Percentiles rank a stretch among this genome's conserved stretches.
Conservation (phyloP, 2,113 vertebrate genomes). For the Campylomormyrus numenius region DNA sequence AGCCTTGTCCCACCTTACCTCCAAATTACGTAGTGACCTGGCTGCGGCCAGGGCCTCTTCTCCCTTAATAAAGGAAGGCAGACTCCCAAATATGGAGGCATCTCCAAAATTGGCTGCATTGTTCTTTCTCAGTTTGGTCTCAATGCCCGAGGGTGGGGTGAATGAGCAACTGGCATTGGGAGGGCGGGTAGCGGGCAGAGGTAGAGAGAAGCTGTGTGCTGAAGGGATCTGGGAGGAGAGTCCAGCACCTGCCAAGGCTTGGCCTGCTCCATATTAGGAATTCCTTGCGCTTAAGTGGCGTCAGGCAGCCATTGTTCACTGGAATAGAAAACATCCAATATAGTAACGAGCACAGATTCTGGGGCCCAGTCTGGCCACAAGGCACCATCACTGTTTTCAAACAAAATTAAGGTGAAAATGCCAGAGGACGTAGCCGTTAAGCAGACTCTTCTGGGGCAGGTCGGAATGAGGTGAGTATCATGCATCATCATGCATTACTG, state of each 20-base stretch:
- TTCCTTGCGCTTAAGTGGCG: background rate
- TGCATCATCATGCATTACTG: background rate
- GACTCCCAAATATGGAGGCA: slow-evolving; percentile 27
- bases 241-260: background rate
- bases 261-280: slow-evolving; percentile 14
- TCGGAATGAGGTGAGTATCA: background rate
- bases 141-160: slow-evolving; percentile 1
- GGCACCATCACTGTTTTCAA: background rate
- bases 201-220: background rate
- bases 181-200: background rate
- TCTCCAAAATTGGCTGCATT: slow-evolving; percentile 2
- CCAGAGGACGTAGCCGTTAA: background rate
- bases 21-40: slow-evolving; percentile 24
- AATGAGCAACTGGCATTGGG: background rate
- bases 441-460: background rate
- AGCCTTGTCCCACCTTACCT: slow-evolving; percentile 26
- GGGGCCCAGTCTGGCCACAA: background rate
- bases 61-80: slow-evolving; percentile 43
- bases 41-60: background rate
- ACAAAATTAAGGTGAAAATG: background rate
- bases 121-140: slow-evolving; percentile 13
- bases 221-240: background rate
- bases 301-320: background rate
- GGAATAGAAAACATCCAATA: slow-evolving; percentile 9
- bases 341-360: background rate